Evolutionary conservation across 2,888 invertebrate species (phyloP), one percentile per base, ranked within the genome.

Genomic region (Archips xylosteana): DNA sequence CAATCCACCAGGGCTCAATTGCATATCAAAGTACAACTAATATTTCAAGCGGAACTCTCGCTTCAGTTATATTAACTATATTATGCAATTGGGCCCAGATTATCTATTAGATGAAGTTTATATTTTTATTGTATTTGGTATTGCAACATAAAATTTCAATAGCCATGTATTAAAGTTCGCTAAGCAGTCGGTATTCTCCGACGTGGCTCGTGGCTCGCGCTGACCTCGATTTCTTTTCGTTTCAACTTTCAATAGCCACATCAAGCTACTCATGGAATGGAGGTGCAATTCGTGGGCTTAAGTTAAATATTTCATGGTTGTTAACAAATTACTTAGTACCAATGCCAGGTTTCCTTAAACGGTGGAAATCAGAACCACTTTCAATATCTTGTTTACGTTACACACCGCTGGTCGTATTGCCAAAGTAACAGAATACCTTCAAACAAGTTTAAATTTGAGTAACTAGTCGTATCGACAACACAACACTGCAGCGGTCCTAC

Each of bases 211-310:
- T 84, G 78, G 84, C 82, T 87, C 84, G 84, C 80, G 85, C 82
- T 94, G 94, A 94, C 94, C 94, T 94, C 94, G 94, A 94, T 94
- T 94, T 94, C 94, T 94, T 94, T 94, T 91, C 83, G 85, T 85
- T 87, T 88, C 85, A 89, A 91, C 93, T 92, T 93, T 94, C 93
- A 94, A 93, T 92, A 92, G 90, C 91, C 90, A 87, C 87, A 82
- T 85, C 80, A 80, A 80, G 77, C 82, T 77, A 79, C 79, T 84
- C 78, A 81, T 78, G 79, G 82, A 85, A 79, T 82, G 79, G 79
- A 82, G 76, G 77, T 82, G 80, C 79, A 83, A 80, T 64, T 51
- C 73, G 62, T 63, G 36, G 69, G 13, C 60, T 74, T 64, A 64
- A 64, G 59, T 51, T 59, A 74, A 72, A 63, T 68, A 68, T 68